phyloP scores from a whole-genome alignment of 2,113 vertebrate species.

The Cavia porcellus region DNA sequence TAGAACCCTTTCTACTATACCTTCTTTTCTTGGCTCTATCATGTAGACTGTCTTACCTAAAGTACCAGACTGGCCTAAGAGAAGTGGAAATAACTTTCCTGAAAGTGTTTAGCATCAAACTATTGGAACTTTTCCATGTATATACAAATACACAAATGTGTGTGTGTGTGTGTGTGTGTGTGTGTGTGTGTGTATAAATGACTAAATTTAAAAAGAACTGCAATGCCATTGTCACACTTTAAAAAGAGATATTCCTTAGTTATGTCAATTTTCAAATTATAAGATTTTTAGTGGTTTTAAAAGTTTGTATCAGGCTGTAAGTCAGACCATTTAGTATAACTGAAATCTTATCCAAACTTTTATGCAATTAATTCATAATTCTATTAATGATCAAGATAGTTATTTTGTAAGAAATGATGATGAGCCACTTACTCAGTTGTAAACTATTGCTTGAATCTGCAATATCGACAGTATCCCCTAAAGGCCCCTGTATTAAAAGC shows the following conservation, averaged over 20 bases:
- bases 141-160: background rate
- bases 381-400: conserved; percentile 26
- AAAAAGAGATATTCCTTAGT: background rate
- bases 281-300: background rate
- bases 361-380: conserved; percentile 4
- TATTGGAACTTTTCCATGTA: background rate
- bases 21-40: background rate
- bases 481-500: background rate
- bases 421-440: conserved; percentile 30
- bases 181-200: too few species aligned
- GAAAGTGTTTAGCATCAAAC: background rate
- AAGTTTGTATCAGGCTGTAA: background rate
- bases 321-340: background rate
- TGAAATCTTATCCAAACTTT: conserved; percentile 9
- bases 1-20: background rate
- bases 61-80: background rate
- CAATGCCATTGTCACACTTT: background rate
- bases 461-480: background rate
- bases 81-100: conserved; percentile 44
- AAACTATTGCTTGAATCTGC: background rate
- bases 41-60: background rate
- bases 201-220: conserved; percentile 34
- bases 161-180: too few species aligned
- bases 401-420: conserved; percentile 22
- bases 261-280: background rate